Evolutionary conservation across 2,113 vertebrate genomes (phyloP).

Genomic region (Tragelaphus buxtoni): DNA sequence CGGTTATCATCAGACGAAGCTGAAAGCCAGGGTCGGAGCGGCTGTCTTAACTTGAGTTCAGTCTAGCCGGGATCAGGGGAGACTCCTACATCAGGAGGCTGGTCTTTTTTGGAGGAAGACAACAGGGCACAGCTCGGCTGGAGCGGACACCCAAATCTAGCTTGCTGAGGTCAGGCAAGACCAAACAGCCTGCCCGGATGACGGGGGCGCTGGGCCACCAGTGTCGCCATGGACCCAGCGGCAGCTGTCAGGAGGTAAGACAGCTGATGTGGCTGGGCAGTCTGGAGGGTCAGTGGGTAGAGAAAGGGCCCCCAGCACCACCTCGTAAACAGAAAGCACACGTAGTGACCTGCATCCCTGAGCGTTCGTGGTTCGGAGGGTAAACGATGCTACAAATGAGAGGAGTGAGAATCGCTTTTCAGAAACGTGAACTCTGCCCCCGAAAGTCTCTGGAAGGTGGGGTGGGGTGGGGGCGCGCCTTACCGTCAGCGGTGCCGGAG

Average conservation of each 20-base stretch:
- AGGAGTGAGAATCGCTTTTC: fast-evolving
- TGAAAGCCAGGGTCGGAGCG: fast-evolving
- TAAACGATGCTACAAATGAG: fast-evolving
- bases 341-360: fast-evolving
- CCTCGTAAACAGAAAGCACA: background rate
- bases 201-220: fast-evolving
- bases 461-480: background rate
- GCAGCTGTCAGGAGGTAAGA: fast-evolving
- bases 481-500: slow-evolving; percentile 95
- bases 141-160: fast-evolving
- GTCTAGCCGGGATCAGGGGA: fast-evolving
- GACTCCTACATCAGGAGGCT: fast-evolving
- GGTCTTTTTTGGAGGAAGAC: fast-evolving
- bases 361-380: fast-evolving
- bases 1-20: fast-evolving
- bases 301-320: fast-evolving
- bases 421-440: fast-evolving
- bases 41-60: fast-evolving
- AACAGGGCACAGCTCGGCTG: fast-evolving
- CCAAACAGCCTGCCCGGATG: fast-evolving
- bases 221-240: fast-evolving
- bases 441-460: background rate
- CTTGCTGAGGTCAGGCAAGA: fast-evolving
- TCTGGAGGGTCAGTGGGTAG: fast-evolving
- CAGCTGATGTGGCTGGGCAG: fast-evolving